Base-by-base conservation (phyloP, 2,888 invertebrate genomes). In the Apotomis capreana region DNA sequence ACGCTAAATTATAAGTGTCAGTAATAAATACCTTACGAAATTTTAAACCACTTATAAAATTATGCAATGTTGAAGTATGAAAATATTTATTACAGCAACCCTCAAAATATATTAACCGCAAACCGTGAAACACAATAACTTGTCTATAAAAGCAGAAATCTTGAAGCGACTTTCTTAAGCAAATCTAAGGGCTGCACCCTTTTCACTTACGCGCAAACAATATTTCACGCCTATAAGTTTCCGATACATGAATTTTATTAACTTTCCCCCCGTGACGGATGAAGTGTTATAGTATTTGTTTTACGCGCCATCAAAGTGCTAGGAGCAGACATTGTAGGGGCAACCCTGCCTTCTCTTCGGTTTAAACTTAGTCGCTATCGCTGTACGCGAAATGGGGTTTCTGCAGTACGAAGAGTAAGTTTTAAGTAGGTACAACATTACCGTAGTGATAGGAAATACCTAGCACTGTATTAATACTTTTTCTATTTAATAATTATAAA, bases 201-300 rank as follows among this genome's bases (percentile, higher is more conserved):
- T 84, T 74, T 70, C 64, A 68, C 68, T 72, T 74, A 68, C 78
- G 78, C 82, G 77, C 85, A 85, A 87, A 89, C 88, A 88, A 91
- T 90, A 90, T 91, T 90, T 91, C 84, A 90, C 89, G 88, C 87
- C 84, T 88, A 89, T 92, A 92, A 90, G 89, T 92, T 93, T 93
- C 92, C 93, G 88, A 93, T 90, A 93, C 92, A 93, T 93, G 92
- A 93, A 93, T 93, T 93, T 93, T 93, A 92, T 93, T 92, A 92
- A 92, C 86, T 91, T 88, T 88, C 84, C 89, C 90, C 85, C 77
- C 75, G 79, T 88, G 88, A 87, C 83, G 89, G 87, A 87, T 87
- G 84, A 83, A 87, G 88, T 89, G 89, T 87, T 87, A 86, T 86
- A 82, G 86, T 89, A 86, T 92, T 92, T 92, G 91, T 92, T 92